These are phyloP conservation scores for Oreochromis tanganicae DNA, from an alignment of 2,113 vertebrate genomes.

Conservation along the genomic window DNA sequence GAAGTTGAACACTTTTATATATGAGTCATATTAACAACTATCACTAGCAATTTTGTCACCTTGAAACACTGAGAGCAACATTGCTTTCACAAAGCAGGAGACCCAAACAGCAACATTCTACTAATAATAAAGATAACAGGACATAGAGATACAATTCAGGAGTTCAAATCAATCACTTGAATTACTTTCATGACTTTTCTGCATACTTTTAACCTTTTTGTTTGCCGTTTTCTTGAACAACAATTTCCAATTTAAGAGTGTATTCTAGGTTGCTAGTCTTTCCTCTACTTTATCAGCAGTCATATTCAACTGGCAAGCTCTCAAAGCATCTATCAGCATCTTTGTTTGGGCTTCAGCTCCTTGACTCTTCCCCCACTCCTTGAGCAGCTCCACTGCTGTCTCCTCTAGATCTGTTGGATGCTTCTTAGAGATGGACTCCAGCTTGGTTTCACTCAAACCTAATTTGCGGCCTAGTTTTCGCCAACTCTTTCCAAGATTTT, in stretches of 20 bases:
- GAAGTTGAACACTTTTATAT: neutral
- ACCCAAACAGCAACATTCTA: neutral
- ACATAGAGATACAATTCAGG: neutral
- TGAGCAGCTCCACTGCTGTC: slow-evolving; percentile 67
- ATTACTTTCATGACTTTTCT: neutral
- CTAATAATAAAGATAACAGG: neutral
- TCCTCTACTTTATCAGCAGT: slow-evolving; percentile 76
- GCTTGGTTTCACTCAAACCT: slow-evolving; percentile 54
- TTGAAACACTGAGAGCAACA: neutral
- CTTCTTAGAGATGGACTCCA: slow-evolving; percentile 67
- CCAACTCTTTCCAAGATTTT: slow-evolving; percentile 75
- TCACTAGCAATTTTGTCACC: neutral
- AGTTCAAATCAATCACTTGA: neutral
- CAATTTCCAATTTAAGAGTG: neutral
- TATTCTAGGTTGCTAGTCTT: fast-evolving
- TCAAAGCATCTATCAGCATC: slow-evolving; percentile 70
- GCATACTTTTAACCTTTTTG: neutral
- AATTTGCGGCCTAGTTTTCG: slow-evolving; percentile 74
- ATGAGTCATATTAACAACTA: neutral
- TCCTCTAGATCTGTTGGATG: slow-evolving; percentile 64
- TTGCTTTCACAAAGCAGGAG: neutral
- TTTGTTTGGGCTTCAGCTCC: slow-evolving; percentile 50
- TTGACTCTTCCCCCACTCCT: slow-evolving; percentile 70
- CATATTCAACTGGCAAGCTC: slow-evolving; percentile 69
- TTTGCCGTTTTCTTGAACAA: neutral